Percentiles rank a stretch among this genome's conserved stretches.
These are phyloP conservation scores for Serinus canaria DNA, from an alignment of 2,113 vertebrate species.

Conservation along the genomic window DNA sequence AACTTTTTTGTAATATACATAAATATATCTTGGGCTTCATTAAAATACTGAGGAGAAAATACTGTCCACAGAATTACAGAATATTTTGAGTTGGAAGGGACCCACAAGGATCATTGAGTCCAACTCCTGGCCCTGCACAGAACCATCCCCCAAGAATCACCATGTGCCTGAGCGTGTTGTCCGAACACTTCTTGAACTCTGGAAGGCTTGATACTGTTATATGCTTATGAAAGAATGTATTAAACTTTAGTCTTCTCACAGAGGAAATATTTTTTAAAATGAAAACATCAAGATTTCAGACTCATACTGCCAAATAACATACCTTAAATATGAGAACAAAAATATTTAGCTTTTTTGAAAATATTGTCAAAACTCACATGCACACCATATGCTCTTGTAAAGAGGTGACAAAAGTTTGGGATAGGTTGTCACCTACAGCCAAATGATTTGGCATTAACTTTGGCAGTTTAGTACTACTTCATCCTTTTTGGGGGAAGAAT, in stretches of 20 bases:
- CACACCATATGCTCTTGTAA: background rate
- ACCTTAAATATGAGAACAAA: background rate
- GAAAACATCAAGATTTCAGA: background rate
- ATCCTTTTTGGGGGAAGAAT: background rate
- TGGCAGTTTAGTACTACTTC: background rate
- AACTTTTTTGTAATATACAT: background rate
- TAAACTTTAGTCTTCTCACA: background rate
- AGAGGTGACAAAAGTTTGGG: background rate
- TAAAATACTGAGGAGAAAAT: background rate
- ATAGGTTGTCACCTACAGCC: background rate
- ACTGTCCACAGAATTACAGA: background rate
- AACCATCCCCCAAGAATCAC: background rate
- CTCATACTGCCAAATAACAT: background rate
- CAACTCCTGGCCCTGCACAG: background rate
- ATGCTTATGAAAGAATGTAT: background rate
- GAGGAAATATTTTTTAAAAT: background rate
- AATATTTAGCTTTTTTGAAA: background rate
- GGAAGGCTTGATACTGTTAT: background rate
- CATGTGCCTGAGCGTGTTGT: background rate
- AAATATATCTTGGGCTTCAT: background rate
- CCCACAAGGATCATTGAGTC: background rate
- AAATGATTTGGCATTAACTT: background rate
- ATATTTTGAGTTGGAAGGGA: background rate
- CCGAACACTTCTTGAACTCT: background rate
- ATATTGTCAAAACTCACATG: background rate